phyloP scores from a whole-genome alignment of 2,113 vertebrate species.

The Limanda limanda region DNA sequence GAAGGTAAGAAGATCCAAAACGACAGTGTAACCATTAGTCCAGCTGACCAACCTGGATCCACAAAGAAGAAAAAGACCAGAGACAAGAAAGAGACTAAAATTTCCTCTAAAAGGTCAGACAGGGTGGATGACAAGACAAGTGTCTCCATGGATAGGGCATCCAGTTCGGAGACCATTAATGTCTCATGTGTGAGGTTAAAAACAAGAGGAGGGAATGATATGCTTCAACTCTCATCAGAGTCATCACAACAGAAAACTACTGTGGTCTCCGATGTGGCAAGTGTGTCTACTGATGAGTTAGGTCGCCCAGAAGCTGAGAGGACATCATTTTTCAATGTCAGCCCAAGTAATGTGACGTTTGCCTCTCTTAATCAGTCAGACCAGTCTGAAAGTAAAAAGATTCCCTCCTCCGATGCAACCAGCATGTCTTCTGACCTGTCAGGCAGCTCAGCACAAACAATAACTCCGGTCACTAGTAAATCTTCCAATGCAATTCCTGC shows the following conservation, averaged over 20 bases:
- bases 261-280: not conserved
- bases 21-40: conserved; percentile 20
- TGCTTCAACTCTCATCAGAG: conserved; percentile 43
- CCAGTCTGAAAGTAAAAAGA: conserved; percentile 21
- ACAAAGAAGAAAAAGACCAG: conserved; percentile 31
- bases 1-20: conserved; percentile 33
- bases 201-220: conserved; percentile 3
- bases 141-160: not conserved
- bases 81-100: not conserved
- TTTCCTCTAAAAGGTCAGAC: conserved; percentile 26
- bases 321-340: conserved; percentile 18
- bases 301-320: conserved; percentile 5
- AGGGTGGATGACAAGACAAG: not conserved
- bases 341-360: not conserved
- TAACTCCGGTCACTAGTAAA: not conserved
- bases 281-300: conserved; percentile 4
- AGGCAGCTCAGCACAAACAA: conserved; percentile 13
- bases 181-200: conserved; percentile 58
- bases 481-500: not conserved
- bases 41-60: conserved; percentile 16
- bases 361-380: conserved; percentile 23
- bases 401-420: conserved; percentile 1
- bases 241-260: conserved; percentile 7
- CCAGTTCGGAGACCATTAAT: conserved; percentile 26
- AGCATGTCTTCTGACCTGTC: conserved; percentile 13